Percentiles rank a stretch among this genome's conserved stretches.
Conservation (phyloP, 2,888 invertebrate species). For the Drosophila pseudotakahashii region DNA sequence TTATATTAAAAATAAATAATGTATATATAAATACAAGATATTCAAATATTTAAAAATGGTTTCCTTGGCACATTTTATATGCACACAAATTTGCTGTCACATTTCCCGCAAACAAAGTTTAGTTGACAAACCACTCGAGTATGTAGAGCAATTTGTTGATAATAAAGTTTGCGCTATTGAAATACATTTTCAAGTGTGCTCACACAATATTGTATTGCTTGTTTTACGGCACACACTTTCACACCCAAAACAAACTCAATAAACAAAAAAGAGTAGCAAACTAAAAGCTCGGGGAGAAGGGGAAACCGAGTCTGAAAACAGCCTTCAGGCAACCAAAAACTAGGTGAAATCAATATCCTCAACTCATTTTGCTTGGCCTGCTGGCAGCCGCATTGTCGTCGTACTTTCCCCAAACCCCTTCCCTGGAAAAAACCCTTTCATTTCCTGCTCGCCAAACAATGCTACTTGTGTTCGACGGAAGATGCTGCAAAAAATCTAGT, state of each 20-base stretch:
- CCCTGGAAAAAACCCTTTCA: slow-evolving; percentile 38
- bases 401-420: slow-evolving; percentile 6
- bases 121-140: slow-evolving; percentile 29
- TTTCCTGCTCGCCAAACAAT: slow-evolving; percentile 44
- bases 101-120: slow-evolving; percentile 1
- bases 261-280: slow-evolving; percentile 24
- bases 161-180: slow-evolving; percentile 38
- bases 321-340: slow-evolving; percentile 47
- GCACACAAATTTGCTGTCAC: not conserved
- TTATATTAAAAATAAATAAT: too few species aligned
- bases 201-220: slow-evolving; percentile 38
- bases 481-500: slow-evolving; percentile 48
- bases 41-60: not conserved
- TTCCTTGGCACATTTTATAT: not conserved
- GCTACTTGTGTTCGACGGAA: slow-evolving; percentile 44
- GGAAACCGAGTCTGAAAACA: slow-evolving; percentile 27
- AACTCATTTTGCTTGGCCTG: slow-evolving; percentile 59
- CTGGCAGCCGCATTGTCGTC: slow-evolving; percentile 47
- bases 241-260: slow-evolving; percentile 22
- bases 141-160: slow-evolving; percentile 37
- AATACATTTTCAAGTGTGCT: slow-evolving; percentile 37
- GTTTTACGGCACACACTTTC: slow-evolving; percentile 36
- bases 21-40: not conserved
- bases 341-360: slow-evolving; percentile 73
- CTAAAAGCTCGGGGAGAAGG: slow-evolving; percentile 6